Conservation (phyloP, 2,797 vertebrate genomes). For the Loriculus beryllinus region DNA sequence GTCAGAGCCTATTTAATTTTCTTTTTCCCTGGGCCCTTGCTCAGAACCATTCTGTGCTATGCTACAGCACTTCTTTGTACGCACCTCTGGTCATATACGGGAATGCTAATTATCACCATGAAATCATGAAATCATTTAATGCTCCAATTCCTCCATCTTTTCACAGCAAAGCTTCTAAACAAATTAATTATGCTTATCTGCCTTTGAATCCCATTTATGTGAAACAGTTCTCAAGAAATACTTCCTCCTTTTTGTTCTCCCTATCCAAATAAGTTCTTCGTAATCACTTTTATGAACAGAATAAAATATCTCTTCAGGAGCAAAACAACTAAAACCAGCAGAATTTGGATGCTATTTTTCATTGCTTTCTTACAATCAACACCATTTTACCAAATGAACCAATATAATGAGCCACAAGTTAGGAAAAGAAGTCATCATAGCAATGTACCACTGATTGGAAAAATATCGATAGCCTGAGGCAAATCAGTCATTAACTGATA, state of each 20-base stretch:
- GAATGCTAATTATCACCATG: not conserved
- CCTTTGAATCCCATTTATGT: not conserved
- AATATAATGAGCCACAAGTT: not conserved
- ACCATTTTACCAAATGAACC: slow-evolving; percentile 2
- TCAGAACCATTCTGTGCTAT: not conserved
- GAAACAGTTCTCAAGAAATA: not conserved
- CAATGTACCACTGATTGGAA: slow-evolving; percentile 43
- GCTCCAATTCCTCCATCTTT: not conserved
- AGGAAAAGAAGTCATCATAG: slow-evolving; percentile 25
- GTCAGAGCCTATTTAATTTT: not conserved
- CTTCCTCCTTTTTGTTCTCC: not conserved
- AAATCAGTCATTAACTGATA: slow-evolving; percentile 61
- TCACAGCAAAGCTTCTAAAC: not conserved
- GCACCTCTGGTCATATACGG: not conserved
- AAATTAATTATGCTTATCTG: not conserved
- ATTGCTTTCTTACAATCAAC: not conserved
- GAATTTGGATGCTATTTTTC: not conserved
- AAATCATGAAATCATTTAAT: not conserved
- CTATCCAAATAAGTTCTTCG: not conserved
- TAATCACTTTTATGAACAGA: not conserved
- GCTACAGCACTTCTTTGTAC: not conserved
- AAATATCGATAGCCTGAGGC: slow-evolving; percentile 56
- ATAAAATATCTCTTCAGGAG: not conserved
- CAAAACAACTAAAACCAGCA: not conserved
- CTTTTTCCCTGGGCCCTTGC: not conserved